Base-by-base conservation (phyloP, 2,888 invertebrate genomes). In the Rapana venosa region DNA sequence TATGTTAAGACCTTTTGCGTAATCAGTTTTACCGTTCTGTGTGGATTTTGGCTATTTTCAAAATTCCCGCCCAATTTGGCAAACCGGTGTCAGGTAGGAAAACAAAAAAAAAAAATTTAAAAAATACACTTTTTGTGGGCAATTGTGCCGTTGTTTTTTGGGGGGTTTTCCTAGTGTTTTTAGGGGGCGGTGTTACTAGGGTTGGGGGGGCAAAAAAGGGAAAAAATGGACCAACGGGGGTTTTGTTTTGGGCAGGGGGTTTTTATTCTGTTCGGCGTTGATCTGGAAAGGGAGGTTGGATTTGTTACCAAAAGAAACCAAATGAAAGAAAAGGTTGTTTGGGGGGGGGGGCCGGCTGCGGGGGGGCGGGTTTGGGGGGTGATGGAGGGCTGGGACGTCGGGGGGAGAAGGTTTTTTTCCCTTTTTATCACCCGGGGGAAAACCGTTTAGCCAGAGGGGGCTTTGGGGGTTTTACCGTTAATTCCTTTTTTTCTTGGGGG, bases 81-180 rank as follows among this genome's bases (percentile, higher is more conserved):
- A 8, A 88, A 86, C 17, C 86, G 32, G 77, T 91, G 61, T 91
- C 90, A 85, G 89, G 20, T 2, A 66, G 32, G 89, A 88, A 15
- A 74, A 88, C 30, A 91, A 86, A 30, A 32, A 90, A 32, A 70
- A 70, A 20, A 36, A 11, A 20, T 32, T 70, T 1, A 87, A 87
- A 26, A 90, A 88, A 17, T 89, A 87, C 58, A 89, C 89, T 91
- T 56, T 84, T 91, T 58, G 89, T 91, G 70, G 86, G 88, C n/a
- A 89, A 89, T 66, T 91, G n/a, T 89, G 91, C 32, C 87, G n/a
- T n/a, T 89, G 4, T 89, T 90, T 13, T 70, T 79, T 91, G 35
- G 91, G 91, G 91, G 0, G 70, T 91, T 32, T 91, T 90, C 35
- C 26, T 91, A 20, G 86, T 90, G 70, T 89, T 91, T n/a, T 90